Conservation (phyloP, 1,140 invertebrate genomes). For the Drosophila biarmipes region DNA sequence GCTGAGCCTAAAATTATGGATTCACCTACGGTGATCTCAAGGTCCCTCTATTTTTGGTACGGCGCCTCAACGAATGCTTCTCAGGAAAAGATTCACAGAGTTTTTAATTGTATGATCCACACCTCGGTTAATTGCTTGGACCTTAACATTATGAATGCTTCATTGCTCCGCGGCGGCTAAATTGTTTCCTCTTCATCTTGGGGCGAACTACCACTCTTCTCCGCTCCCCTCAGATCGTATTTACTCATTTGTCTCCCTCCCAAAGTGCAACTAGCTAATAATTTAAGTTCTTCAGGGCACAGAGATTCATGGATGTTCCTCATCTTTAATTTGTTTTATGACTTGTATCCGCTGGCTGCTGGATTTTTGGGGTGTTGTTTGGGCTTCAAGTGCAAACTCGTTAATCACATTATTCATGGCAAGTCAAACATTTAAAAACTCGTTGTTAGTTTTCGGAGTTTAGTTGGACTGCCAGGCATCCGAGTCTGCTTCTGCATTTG, state of each 20-base stretch:
- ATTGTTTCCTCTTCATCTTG: slow-evolving; percentile 45
- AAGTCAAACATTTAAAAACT: slow-evolving; percentile 35
- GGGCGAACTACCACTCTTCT: neutral
- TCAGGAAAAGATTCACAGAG: neutral
- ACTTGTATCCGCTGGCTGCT: neutral
- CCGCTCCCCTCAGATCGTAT: neutral
- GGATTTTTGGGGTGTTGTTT: slow-evolving; percentile 11
- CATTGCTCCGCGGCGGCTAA: slow-evolving; percentile 14
- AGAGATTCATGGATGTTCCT: too few relatives aligned
- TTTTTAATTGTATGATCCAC: slow-evolving; percentile 35
- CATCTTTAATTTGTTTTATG: slow-evolving; percentile 12
- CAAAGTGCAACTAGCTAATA: slow-evolving; percentile 48
- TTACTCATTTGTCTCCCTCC: slow-evolving; percentile 11
- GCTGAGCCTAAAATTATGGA: slow-evolving; percentile 21
- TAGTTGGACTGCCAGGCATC: slow-evolving; percentile 23
- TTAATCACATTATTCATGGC: slow-evolving; percentile 34
- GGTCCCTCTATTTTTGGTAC: slow-evolving; percentile 20
- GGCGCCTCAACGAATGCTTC: slow-evolving; percentile 7
- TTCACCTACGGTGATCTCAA: slow-evolving; percentile 16
- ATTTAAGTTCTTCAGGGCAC: slow-evolving; percentile 16
- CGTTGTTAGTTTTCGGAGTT: slow-evolving; percentile 30
- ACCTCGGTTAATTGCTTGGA: slow-evolving; percentile 35
- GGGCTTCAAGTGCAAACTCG: slow-evolving; percentile 34
- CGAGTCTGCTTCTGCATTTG: slow-evolving; percentile 28
- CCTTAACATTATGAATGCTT: slow-evolving; percentile 35